Evolutionary conservation across 2,888 invertebrate genomes (phyloP).

Genomic region (Drosophila borealis): DNA sequence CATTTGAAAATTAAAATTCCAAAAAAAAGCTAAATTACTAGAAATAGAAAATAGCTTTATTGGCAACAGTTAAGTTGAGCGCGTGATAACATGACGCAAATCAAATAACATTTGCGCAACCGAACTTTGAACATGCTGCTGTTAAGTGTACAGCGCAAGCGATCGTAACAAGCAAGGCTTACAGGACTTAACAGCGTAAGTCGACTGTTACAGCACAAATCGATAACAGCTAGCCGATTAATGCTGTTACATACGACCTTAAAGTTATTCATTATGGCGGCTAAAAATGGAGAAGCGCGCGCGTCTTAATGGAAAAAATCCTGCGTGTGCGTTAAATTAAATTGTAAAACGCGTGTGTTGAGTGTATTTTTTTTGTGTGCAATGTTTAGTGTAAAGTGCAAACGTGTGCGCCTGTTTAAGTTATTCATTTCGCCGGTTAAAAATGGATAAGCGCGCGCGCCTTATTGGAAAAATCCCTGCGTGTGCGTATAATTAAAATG

Average conservation of each 20-base stretch:
- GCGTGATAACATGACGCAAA: no score
- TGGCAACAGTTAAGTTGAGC: background rate
- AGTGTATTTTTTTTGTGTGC: background rate
- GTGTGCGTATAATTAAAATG: background rate
- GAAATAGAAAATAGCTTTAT: no score
- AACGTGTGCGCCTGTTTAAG: background rate
- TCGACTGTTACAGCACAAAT: background rate
- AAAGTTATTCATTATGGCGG: no score
- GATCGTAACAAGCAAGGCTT: conserved; percentile 2
- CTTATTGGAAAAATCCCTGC: background rate
- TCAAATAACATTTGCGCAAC: no score
- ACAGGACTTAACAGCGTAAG: background rate
- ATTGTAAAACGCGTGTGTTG: background rate
- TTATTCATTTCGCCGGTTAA: no score
- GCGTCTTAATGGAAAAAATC: background rate
- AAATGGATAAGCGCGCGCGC: background rate
- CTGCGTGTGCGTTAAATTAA: background rate
- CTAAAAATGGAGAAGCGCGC: no score
- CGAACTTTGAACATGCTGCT: background rate
- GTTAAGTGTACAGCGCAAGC: background rate
- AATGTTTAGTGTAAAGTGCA: background rate
- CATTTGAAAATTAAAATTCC: no score
- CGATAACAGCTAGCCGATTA: background rate
- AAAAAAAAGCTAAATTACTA: no score
- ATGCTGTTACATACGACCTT: background rate